phyloP scores from a whole-genome alignment of 2,113 vertebrate genomes.

The Carollia perspicillata region DNA sequence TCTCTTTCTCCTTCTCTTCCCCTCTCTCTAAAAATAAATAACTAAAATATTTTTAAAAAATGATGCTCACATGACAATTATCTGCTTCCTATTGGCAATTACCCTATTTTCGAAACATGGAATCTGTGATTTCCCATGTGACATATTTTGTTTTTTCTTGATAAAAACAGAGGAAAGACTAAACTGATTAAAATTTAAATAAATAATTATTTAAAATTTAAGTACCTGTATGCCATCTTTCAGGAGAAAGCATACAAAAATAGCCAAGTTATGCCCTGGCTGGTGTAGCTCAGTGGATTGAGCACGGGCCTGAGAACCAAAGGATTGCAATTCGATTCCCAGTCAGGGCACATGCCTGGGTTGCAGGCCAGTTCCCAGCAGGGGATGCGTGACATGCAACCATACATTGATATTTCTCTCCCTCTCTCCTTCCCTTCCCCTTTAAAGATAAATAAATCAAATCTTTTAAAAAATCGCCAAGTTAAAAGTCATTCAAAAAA shows the following conservation, averaged over 20 bases:
- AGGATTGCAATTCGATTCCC: too few species aligned
- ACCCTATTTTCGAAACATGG: conserved; percentile 27
- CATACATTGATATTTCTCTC: too few species aligned
- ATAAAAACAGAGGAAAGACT: background rate
- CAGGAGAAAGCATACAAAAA: conserved; percentile 53
- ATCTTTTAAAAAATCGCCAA: too few species aligned
- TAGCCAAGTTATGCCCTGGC: conserved; percentile 48
- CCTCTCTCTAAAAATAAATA: too few species aligned
- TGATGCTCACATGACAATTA: conserved; percentile 11
- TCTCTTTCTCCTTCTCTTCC: too few species aligned
- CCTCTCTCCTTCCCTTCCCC: too few species aligned
- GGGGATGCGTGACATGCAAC: too few species aligned
- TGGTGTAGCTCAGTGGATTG: too few species aligned
- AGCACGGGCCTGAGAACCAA: too few species aligned
- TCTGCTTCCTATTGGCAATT: conserved; percentile 21
- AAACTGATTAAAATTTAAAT: conserved; percentile 24
- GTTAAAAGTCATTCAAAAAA: conserved; percentile 56
- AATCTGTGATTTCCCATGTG: conserved; percentile 12
- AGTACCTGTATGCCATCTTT: conserved; percentile 21
- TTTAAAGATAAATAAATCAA: too few species aligned
- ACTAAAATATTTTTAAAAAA: background rate
- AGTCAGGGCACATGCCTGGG: too few species aligned
- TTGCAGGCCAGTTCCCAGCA: too few species aligned
- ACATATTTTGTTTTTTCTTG: background rate
- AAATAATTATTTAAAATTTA: conserved; percentile 35